Conservation (phyloP, 2,797 vertebrate species). For the Mus minutoides region DNA sequence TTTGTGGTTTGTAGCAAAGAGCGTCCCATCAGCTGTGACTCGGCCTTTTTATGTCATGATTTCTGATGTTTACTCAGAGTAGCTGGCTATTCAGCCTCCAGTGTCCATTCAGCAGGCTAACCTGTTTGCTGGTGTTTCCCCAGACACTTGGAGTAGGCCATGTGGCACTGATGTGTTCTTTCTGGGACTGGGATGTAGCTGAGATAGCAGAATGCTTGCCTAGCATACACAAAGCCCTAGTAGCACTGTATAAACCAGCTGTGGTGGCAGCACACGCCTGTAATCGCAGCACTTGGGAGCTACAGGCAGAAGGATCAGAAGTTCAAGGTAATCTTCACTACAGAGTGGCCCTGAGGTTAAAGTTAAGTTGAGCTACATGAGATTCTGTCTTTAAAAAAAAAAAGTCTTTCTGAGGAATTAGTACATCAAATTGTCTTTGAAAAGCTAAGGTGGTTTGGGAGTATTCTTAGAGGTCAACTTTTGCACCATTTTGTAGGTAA, state of each 20-base stretch:
- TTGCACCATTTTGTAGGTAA: background rate
- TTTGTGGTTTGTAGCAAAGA: background rate
- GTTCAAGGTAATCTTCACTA: background rate
- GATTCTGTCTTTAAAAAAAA: background rate
- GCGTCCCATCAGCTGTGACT: background rate
- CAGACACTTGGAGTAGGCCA: background rate
- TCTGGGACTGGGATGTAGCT: background rate
- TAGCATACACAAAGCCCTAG: background rate
- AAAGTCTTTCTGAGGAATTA: background rate
- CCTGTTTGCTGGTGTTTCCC: background rate
- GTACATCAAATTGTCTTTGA: background rate
- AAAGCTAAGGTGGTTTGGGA: conserved; percentile 16
- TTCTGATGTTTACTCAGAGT: background rate
- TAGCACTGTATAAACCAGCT: background rate
- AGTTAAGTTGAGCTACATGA: background rate
- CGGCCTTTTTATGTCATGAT: background rate
- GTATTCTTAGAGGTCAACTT: background rate
- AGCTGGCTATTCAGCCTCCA: background rate
- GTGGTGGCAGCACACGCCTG: background rate
- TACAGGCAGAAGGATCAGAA: background rate
- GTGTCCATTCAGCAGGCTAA: background rate
- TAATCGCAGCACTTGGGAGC: background rate
- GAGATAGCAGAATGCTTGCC: background rate
- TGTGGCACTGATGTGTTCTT: background rate
- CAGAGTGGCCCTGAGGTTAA: background rate